Evolutionary conservation across 53 echinoderm and acorn worm genomes (phyloP).

Genomic region (Crossaster papposus): DNA sequence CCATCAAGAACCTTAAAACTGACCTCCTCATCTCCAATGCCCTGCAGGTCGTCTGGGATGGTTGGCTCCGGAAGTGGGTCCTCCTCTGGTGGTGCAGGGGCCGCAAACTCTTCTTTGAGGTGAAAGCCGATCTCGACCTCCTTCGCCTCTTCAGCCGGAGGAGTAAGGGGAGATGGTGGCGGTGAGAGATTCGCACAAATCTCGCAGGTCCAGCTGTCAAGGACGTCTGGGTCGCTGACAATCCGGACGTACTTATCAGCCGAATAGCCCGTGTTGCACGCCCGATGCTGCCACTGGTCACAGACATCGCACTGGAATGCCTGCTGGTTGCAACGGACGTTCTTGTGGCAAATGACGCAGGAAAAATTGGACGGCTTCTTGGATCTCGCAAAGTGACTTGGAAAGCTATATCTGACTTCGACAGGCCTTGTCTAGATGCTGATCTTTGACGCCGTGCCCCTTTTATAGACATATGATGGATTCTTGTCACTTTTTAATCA

Average conservation of each 20-base stretch:
- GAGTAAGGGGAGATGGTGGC: background rate
- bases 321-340: background rate
- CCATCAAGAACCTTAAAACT: background rate
- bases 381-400: background rate
- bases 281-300: background rate
- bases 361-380: constrained; percentile 13
- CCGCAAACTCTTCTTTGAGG: background rate
- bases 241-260: background rate
- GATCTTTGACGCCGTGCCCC: background rate
- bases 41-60: constrained; percentile 1
- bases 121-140: background rate
- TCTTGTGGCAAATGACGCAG: background rate
- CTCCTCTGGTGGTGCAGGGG: constrained; percentile 6
- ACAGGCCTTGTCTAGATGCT: background rate
- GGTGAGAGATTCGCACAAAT: background rate
- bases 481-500: background rate
- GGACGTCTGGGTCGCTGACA: background rate
- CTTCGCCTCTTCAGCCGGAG: background rate
- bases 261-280: background rate
- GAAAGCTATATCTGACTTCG: background rate
- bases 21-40: background rate
- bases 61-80: background rate
- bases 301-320: constrained; percentile 1
- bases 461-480: background rate
- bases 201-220: background rate